Conservation (phyloP, 2,888 invertebrate species). For the Furcula furcula region DNA sequence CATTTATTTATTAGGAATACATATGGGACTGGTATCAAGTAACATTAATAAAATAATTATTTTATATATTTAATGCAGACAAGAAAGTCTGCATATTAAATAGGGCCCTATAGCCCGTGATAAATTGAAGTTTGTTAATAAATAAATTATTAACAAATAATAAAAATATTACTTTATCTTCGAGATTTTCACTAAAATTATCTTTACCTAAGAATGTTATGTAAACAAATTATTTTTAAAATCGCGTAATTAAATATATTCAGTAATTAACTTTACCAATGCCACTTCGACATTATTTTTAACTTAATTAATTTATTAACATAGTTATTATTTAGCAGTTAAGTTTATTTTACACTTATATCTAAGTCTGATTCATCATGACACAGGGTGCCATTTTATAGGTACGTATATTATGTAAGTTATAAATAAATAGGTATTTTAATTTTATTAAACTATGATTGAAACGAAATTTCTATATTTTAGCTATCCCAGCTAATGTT, state of each 20-base stretch:
- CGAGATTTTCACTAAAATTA: neutral
- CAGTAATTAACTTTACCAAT: too few species aligned
- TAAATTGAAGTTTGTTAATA: too few species aligned
- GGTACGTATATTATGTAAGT: slow-evolving; percentile 3
- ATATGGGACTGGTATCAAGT: too few species aligned
- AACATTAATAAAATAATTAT: too few species aligned
- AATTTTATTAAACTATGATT: slow-evolving; percentile 18
- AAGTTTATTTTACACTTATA: slow-evolving; percentile 25
- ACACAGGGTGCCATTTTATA: slow-evolving; percentile 67
- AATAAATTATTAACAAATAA: too few species aligned
- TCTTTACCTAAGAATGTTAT: neutral
- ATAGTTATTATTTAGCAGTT: slow-evolving; percentile 20
- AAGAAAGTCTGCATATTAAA: too few species aligned
- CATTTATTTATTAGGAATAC: too few species aligned
- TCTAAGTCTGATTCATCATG: slow-evolving; percentile 53
- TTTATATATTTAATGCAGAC: too few species aligned
- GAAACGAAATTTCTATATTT: slow-evolving; percentile 1
- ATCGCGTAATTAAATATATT: neutral
- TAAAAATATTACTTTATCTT: too few species aligned
- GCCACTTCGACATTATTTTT: slow-evolving; percentile 6
- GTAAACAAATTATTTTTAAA: neutral
- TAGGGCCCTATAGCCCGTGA: too few species aligned
- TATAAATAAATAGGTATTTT: too few species aligned
- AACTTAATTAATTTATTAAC: slow-evolving; percentile 50
- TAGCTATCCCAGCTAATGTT: too few species aligned